A percentile compares a stretch with the other conserved stretches of the same genome.
Evolutionary conservation across 2,797 vertebrate genomes (phyloP).

Genomic region (Sphenopsis melanotis): DNA sequence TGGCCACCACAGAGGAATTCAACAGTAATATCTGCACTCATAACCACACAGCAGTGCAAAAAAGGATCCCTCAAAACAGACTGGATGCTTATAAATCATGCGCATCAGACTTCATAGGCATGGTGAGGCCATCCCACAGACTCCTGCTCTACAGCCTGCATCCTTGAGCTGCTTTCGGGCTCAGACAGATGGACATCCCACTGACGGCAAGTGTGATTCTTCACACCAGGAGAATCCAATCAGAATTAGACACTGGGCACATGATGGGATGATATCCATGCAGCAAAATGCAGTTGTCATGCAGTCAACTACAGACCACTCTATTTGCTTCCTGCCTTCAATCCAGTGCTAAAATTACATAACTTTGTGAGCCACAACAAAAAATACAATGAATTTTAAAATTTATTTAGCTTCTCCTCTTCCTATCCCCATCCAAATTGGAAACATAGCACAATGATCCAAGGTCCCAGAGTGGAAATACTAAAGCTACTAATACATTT

Average conservation of each 20-base stretch:
- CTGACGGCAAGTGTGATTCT: background rate
- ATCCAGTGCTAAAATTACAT: background rate
- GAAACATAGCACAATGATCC: background rate
- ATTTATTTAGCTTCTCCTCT: background rate
- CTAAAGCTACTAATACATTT: background rate
- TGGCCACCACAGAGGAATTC: background rate
- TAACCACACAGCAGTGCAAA: background rate
- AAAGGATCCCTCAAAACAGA: background rate
- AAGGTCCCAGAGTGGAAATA: background rate
- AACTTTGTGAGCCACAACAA: background rate
- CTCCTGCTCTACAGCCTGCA: background rate
- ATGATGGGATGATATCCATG: accelerated
- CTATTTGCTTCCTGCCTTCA: background rate
- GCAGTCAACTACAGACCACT: background rate
- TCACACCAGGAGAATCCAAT: background rate
- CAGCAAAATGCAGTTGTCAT: background rate
- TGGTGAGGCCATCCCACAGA: background rate
- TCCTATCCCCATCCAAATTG: background rate
- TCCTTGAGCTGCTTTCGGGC: background rate
- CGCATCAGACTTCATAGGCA: background rate
- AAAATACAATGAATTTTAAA: background rate
- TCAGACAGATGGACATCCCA: background rate
- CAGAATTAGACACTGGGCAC: accelerated
- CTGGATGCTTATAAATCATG: background rate
- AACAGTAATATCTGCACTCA: background rate